Evolutionary conservation across 2,888 invertebrate species (phyloP).

Genomic region (Crossocerus cetratus): DNA sequence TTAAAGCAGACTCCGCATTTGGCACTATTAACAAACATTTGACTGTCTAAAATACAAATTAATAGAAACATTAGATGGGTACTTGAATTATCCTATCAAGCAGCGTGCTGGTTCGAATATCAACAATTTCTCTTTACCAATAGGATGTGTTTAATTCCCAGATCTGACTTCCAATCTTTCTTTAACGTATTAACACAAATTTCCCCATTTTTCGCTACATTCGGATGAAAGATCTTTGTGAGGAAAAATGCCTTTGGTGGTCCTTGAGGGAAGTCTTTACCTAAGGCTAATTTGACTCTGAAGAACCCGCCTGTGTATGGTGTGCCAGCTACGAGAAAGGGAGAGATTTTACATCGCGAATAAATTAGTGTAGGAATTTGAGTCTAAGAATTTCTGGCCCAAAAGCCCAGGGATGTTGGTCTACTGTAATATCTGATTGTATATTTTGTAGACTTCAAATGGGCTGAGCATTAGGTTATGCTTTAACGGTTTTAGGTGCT

Average conservation of each 20-base stretch:
- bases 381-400: too few relatives aligned
- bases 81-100: not conserved
- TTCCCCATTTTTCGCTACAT: conserved; percentile 95
- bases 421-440: not conserved
- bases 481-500: conserved; percentile 11
- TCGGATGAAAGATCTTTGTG: conserved; percentile 98
- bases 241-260: conserved; percentile 96
- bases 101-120: not conserved
- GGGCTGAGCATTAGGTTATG: conserved; percentile 46
- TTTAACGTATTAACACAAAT: conserved; percentile 98
- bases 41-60: conserved; percentile 82
- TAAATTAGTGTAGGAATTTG: too few relatives aligned
- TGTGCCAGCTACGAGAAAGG: conserved; percentile 84
- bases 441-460: conserved; percentile 26
- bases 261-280: conserved; percentile 94
- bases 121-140: conserved; percentile 78
- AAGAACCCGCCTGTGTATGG: conserved; percentile 94
- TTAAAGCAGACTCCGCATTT: conserved; percentile 97
- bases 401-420: too few relatives aligned
- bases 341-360: not conserved
- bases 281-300: conserved; percentile 91
- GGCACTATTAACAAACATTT: conserved; percentile 97
- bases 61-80: conserved; percentile 8
- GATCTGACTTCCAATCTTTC: conserved; percentile 97
- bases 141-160: conserved; percentile 96